phyloP scores from a whole-genome alignment of 2,888 invertebrate species.

The Orchestes rusci region DNA sequence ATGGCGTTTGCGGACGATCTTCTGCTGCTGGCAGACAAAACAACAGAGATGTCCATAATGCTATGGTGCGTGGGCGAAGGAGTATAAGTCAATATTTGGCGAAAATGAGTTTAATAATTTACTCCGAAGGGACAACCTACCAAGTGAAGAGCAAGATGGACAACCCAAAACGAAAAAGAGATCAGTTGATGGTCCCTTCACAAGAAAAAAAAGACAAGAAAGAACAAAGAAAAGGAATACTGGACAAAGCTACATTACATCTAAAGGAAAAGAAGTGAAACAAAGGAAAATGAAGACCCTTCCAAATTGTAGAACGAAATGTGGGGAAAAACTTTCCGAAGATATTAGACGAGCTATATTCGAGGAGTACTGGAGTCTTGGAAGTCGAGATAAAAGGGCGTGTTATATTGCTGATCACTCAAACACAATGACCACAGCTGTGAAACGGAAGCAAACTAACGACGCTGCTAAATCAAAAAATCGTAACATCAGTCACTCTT shows the following conservation, averaged over 20 bases:
- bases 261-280: conserved; percentile 10
- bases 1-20: too few species aligned
- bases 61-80: too few species aligned
- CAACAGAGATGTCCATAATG: too few species aligned
- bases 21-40: too few species aligned
- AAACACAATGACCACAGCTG: not conserved
- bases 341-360: conserved; percentile 9
- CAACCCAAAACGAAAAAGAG: too few species aligned
- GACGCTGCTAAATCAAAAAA: conserved; percentile 4
- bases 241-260: not conserved
- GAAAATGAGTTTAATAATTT: too few species aligned
- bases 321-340: conserved; percentile 1
- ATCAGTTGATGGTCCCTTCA: too few species aligned
- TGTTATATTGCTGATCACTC: conserved; percentile 7
- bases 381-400: conserved; percentile 13
- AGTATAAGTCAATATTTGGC: too few species aligned
- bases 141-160: not conserved
- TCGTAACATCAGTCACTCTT: not conserved
- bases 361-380: conserved; percentile 16
- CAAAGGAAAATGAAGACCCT: conserved; percentile 9
- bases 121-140: too few species aligned
- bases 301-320: conserved; percentile 14
- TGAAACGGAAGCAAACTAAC: conserved; percentile 12
- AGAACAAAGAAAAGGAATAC: not conserved
- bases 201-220: too few species aligned